Evolutionary conservation across 2,113 vertebrate species (phyloP).

Genomic region (Eubucco bourcierii): DNA sequence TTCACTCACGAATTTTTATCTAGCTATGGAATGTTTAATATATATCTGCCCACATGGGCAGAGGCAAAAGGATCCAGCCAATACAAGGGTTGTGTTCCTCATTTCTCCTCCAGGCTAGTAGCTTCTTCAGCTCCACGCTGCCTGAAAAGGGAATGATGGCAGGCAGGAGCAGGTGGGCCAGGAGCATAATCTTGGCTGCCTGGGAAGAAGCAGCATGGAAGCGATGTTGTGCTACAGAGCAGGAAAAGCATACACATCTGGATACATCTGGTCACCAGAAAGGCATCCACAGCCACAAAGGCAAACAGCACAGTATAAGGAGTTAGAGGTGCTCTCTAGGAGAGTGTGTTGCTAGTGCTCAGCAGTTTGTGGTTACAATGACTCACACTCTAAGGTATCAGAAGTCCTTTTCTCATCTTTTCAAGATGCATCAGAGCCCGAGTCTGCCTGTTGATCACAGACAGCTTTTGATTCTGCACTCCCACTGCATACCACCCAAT

Average conservation of each 20-base stretch:
- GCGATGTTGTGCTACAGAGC: rapidly evolving
- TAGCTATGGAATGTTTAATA: not conserved
- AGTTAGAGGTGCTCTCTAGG: not conserved
- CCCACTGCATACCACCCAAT: rapidly evolving
- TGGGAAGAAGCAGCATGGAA: not conserved
- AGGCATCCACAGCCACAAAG: not conserved
- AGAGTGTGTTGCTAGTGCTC: not conserved
- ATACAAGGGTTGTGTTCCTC: not conserved
- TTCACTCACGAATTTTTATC: not conserved
- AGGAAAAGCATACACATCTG: not conserved
- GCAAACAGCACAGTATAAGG: not conserved
- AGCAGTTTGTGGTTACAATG: not conserved
- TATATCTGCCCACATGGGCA: not conserved
- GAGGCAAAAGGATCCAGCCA: not conserved
- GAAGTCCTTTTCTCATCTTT: not conserved
- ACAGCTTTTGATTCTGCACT: not conserved
- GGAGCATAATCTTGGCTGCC: not conserved
- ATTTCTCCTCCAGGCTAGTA: not conserved
- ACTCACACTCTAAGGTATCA: not conserved
- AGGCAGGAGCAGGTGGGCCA: not conserved
- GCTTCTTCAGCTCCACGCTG: not conserved
- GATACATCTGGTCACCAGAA: not conserved
- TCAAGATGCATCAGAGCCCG: not conserved
- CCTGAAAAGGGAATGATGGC: not conserved
- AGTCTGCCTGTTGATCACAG: not conserved